Evolutionary conservation across 2,888 invertebrate genomes (phyloP).

Genomic region (Apantesis nais): DNA sequence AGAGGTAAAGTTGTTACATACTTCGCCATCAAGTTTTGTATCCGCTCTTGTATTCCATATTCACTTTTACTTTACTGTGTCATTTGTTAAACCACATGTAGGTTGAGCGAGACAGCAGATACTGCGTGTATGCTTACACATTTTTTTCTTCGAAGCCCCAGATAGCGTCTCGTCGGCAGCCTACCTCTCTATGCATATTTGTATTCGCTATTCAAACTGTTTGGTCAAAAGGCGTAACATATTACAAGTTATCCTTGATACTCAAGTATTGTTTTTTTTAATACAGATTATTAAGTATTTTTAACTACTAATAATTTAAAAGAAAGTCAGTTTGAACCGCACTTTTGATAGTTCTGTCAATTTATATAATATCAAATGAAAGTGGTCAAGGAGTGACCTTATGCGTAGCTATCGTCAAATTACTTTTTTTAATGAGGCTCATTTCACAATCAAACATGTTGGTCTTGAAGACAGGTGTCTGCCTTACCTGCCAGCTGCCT

Average conservation of each 20-base stretch:
- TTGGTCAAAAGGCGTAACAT: conserved; percentile 3
- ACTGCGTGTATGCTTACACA: conserved; percentile 11
- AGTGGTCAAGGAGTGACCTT: neutral
- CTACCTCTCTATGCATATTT: conserved; percentile 9
- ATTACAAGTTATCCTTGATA: conserved; percentile 10
- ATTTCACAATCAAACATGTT: neutral
- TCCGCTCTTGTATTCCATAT: conserved; percentile 17
- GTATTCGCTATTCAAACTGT: conserved; percentile 14
- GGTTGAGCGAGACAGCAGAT: conserved; percentile 13
- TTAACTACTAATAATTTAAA: neutral
- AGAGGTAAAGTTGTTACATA: neutral
- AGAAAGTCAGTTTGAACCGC: neutral
- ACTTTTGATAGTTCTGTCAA: neutral
- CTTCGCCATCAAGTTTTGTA: neutral
- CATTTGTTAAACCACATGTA: conserved; percentile 22
- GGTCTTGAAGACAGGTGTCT: neutral
- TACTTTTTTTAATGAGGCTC: neutral
- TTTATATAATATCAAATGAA: neutral
- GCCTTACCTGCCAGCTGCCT: neutral
- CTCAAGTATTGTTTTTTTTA: neutral
- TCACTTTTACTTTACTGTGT: conserved; percentile 24
- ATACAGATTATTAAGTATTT: neutral
- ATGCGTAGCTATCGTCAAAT: neutral
- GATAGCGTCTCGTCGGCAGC: conserved; percentile 4
- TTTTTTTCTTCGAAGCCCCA: conserved; percentile 17